Percentiles rank a stretch among this genome's conserved stretches.
Evolutionary conservation across 2,797 vertebrate genomes (phyloP).

Genomic region (Cercopithecus mitis): DNA sequence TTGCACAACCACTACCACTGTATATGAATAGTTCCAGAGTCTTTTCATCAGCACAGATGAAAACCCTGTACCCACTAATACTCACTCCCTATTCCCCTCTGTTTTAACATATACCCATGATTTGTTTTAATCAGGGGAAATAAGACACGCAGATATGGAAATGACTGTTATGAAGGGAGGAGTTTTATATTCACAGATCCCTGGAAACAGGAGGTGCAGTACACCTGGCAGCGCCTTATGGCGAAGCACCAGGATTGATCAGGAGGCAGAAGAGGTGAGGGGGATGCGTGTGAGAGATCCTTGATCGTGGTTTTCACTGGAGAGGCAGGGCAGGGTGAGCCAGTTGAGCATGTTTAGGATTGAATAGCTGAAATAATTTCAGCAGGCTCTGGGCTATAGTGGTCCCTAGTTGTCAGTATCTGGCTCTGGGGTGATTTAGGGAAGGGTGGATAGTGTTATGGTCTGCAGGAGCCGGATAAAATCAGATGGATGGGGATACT

Average conservation of each 20-base stretch:
- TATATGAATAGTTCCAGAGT: background rate
- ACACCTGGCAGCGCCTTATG: rapidly evolving
- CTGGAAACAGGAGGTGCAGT: too few species aligned
- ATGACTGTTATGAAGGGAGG: background rate
- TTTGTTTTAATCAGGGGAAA: too few species aligned
- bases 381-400: too few species aligned
- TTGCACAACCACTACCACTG: rapidly evolving
- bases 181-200: background rate
- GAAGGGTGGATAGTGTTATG: background rate
- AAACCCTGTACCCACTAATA: rapidly evolving
- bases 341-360: rapidly evolving
- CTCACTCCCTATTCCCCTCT: background rate
- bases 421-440: background rate
- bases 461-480: background rate
- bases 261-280: background rate
- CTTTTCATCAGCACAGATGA: background rate
- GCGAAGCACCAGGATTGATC: background rate
- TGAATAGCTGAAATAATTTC: rapidly evolving
- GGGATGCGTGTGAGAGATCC: rapidly evolving
- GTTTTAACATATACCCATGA: background rate
- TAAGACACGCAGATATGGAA: background rate
- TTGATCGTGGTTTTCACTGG: background rate
- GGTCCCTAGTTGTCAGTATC: too few species aligned
- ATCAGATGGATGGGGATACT: background rate
- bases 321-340: rapidly evolving